Percentiles rank a stretch among this genome's conserved stretches.
phyloP scores from a whole-genome alignment of 2,888 invertebrate genomes.

The Crepidodera aurea region DNA sequence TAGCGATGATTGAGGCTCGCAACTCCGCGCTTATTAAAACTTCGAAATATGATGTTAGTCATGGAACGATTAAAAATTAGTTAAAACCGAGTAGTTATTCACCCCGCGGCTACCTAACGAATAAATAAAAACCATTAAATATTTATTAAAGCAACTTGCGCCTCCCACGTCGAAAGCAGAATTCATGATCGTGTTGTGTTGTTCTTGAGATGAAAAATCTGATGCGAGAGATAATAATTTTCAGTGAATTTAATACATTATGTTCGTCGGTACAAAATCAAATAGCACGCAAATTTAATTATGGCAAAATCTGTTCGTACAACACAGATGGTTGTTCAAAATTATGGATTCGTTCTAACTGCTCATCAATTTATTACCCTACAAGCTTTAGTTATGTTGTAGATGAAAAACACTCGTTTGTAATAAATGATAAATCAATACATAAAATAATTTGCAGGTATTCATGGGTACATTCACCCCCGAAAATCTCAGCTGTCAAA shows the following conservation, averaged over 20 bases:
- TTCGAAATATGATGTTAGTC: background rate
- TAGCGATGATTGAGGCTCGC: no score
- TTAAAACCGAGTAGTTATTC: background rate
- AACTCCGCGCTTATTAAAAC: background rate
- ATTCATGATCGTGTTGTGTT: constrained; percentile 20
- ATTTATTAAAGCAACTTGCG: constrained; percentile 17
- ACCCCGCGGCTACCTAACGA: background rate
- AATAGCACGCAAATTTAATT: constrained; percentile 24
- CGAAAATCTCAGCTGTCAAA: no score
- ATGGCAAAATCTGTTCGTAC: background rate
- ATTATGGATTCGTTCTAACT: no score
- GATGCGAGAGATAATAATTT: background rate
- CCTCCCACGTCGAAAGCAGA: constrained; percentile 19
- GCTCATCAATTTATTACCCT: background rate
- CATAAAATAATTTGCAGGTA: no score
- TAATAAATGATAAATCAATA: no score
- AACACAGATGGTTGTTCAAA: background rate
- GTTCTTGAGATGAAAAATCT: constrained; percentile 1
- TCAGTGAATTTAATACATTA: constrained; percentile 3
- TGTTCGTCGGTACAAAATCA: constrained; percentile 9
- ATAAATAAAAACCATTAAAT: constrained; percentile 16
- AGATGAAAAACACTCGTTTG: no score
- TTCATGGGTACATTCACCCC: no score
- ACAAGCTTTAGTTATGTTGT: background rate
- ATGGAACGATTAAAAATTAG: background rate